phyloP scores from a whole-genome alignment of 2,113 vertebrate genomes.

The Oplegnathus fasciatus region DNA sequence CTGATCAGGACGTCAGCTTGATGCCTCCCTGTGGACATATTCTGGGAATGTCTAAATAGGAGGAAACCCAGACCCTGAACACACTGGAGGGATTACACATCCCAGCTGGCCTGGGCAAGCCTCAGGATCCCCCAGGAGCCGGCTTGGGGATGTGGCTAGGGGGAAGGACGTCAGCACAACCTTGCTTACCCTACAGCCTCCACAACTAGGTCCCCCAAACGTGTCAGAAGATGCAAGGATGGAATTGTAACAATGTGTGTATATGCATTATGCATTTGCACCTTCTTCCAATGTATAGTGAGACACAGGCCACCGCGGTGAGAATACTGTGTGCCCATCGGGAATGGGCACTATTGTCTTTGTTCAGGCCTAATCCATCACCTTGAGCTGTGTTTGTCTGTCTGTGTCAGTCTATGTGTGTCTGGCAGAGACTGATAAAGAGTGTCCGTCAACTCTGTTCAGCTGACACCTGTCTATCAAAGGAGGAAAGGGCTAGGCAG shows the following conservation, averaged over 20 bases:
- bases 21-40: background rate
- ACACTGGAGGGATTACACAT: constrained; percentile 13
- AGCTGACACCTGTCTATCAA: constrained; percentile 75
- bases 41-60: constrained; percentile 12
- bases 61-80: constrained; percentile 1
- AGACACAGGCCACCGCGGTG: constrained; percentile 32
- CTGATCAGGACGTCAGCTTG: background rate
- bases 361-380: constrained; percentile 72
- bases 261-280: constrained; percentile 16
- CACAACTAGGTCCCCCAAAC: background rate
- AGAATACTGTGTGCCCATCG: constrained; percentile 29
- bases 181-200: constrained; percentile 8
- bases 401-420: constrained; percentile 51
- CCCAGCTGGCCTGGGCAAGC: constrained; percentile 1
- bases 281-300: constrained; percentile 15
- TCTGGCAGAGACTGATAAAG: constrained; percentile 76
- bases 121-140: constrained; percentile 1
- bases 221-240: constrained; percentile 4
- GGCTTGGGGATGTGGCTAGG: background rate
- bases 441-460: constrained; percentile 68
- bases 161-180: background rate
- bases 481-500: constrained; percentile 55
- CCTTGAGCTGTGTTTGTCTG: constrained; percentile 52
- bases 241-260: background rate
- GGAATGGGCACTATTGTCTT: constrained; percentile 59